phyloP scores from a whole-genome alignment of 2,888 invertebrate species.

The Microctonus brassicae region DNA sequence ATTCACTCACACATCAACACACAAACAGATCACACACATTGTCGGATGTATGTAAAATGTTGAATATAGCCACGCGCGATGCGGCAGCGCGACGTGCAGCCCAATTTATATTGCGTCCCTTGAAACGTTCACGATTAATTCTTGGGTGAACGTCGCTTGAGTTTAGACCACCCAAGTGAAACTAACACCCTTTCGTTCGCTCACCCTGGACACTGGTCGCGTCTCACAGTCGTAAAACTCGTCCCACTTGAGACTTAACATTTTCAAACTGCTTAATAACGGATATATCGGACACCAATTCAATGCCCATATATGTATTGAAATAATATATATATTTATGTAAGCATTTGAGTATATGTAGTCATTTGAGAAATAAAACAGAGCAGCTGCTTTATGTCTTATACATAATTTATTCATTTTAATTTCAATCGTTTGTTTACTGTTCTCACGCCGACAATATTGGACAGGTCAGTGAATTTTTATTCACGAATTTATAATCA shows the following conservation, averaged over 20 bases:
- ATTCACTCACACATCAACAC: neutral
- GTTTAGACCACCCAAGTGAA: conserved; percentile 66
- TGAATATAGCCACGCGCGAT: conserved; percentile 1
- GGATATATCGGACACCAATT: conserved; percentile 31
- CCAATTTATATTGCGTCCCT: conserved; percentile 67
- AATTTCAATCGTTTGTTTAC: conserved; percentile 17
- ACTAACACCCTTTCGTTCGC: conserved; percentile 62
- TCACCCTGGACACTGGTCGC: conserved; percentile 59
- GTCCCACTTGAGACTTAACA: conserved; percentile 41
- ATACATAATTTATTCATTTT: conserved; percentile 31
- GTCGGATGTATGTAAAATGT: too few relatives aligned
- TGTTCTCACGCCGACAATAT: neutral
- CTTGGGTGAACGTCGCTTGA: conserved; percentile 59
- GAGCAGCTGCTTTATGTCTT: conserved; percentile 43
- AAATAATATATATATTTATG: neutral
- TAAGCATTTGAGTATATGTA: neutral
- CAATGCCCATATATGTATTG: neutral
- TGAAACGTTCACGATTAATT: conserved; percentile 67
- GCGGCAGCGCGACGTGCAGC: conserved; percentile 45
- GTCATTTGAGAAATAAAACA: conserved; percentile 10
- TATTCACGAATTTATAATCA: too few relatives aligned
- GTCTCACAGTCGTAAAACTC: conserved; percentile 59
- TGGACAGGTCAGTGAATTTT: neutral
- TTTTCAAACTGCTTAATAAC: conserved; percentile 35
- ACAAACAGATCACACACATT: too few relatives aligned